Evolutionary conservation across 2,888 invertebrate species (phyloP), one percentile per base, ranked within the genome.

Genomic region (Apamea anceps): DNA sequence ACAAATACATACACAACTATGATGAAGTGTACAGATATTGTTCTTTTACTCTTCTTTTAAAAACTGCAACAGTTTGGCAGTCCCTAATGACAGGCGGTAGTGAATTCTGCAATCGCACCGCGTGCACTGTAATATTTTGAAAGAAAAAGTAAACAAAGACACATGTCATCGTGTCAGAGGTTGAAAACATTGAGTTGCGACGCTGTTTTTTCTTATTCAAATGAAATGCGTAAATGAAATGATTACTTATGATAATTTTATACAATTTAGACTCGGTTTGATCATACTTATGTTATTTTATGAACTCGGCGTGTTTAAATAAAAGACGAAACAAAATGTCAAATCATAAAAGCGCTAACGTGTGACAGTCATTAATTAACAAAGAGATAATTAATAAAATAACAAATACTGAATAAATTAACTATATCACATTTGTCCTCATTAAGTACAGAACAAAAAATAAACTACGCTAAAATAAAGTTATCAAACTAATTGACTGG

Each of bases 401-500:
- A n/a, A 48, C 28, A n/a, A 74, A 13, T 28, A 28, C 28, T 3
- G 28, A 57, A 60, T 15, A 0, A 48, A 62, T 62, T 6, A 73
- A 48, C 48, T 13, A 48, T 21, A 71, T 37, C 6, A 75, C 21
- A 48, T 60, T 75, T 42, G 28, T 4, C 21, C 7, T 37, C 10
- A 66, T 13, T 25, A 25, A 32, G 1, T 32, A 32, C 32, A 32
- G 0, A 25, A n/a, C 12, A n/a, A 13, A 48, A 60, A 37, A 51
- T 28, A 54, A 74, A 32, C 18, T 8, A 70, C 21, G n/a, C 51
- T 2, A 66, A 72, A 79, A 73, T 78, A n/a, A 57, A 73, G 80
- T 48, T 57, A 72, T 80, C 21, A 37, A 57, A 28, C 3, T 79
- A 72, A 83, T 84, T 65, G 75, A 6, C 37, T 54, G 25, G 83